Conservation (phyloP, 2,113 vertebrate species). For the Emydura subglobosa region DNA sequence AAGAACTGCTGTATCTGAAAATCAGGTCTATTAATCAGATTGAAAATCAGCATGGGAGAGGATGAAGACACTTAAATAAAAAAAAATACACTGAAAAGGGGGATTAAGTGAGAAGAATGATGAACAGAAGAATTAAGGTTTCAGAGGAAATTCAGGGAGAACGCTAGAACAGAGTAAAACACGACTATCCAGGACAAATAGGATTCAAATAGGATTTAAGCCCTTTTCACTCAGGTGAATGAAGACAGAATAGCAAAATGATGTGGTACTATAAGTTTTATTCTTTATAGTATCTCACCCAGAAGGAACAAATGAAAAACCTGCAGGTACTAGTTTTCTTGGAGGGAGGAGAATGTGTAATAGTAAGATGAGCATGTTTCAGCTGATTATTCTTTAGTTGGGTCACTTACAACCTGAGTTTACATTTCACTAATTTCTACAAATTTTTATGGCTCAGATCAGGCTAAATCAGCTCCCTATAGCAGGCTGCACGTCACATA, state of each 20-base stretch:
- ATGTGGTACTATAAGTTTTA: background rate
- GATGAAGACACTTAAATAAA: background rate
- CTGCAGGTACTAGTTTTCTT: background rate
- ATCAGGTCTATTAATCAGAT: background rate
- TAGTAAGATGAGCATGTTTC: fast-evolving
- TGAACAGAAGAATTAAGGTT: background rate
- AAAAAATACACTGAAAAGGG: background rate
- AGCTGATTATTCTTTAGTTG: background rate
- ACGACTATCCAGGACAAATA: background rate
- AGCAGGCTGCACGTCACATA: background rate
- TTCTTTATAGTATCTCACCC: too few species aligned
- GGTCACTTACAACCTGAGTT: background rate
- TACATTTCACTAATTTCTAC: background rate
- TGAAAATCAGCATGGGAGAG: background rate
- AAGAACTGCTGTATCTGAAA: background rate
- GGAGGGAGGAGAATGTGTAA: background rate
- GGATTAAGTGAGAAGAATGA: background rate
- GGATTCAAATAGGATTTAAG: background rate
- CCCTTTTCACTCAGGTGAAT: background rate
- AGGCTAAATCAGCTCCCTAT: fast-evolving
- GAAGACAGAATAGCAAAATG: background rate
- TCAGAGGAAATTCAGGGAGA: background rate
- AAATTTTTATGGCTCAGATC: background rate
- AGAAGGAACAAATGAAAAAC: too few species aligned
- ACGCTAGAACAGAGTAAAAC: background rate